Evolutionary conservation across 2,888 invertebrate genomes (phyloP), one percentile per base, ranked within the genome.

Genomic region (Xestia sexstrigata): DNA sequence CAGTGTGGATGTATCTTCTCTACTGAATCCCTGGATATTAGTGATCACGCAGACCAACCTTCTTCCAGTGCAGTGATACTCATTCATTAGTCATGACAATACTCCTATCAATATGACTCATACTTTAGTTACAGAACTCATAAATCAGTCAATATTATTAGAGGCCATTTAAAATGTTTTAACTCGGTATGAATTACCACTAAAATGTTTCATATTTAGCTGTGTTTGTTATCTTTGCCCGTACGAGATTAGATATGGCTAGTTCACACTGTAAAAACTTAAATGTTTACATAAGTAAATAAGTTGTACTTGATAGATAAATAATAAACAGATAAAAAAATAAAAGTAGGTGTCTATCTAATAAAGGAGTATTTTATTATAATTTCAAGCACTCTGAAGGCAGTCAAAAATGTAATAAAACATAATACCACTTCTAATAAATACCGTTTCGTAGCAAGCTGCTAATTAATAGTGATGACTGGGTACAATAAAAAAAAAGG

Each of bases 231-330:
- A 49, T 66, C 65, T 42, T 39, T 67, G n/a, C 0, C 23, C 2
- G 52, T 66, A 15, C 3, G 9, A 76, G 76, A 47, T 76, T 26
- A 49, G 39, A 65, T 67, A 66, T 13, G 30, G 23, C 13, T 52
- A 35, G 26, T 42, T 45, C 6, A 17, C n/a, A 26, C 5, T 15
- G 9, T 49, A 15, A 35, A 68, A 68, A 42, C 39, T 3, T 15
- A 0, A n/a, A 26, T n/a, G 1, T 60, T n/a, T n/a, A 11, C 7
- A 4, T 1, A 70, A 5, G 7, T 42, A 7, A 23, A 71, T 52
- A 9, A 26, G n/a, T 66, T 45, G 0, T 9, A 23, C 15, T 13
- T 35, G 4, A 1, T 4, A 2, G 4, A 4, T 5, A 39, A 72
- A 39, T 7, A 67, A 20, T 66, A 23, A 1, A 3, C 1, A 8